Conservation (phyloP, 2,888 invertebrate species). For the Acanthosoma haemorrhoidale region DNA sequence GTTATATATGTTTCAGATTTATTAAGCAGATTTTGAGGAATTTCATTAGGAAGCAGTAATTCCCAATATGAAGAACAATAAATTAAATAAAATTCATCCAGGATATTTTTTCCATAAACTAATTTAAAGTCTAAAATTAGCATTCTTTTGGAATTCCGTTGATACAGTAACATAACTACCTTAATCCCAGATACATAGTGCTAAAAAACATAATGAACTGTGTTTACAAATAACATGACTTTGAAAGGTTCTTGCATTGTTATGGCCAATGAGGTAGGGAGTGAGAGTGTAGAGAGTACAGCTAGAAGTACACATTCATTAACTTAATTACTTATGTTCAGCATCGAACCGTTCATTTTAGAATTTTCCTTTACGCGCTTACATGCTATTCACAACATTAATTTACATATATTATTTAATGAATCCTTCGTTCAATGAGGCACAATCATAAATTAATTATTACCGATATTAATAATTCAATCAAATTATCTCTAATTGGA, state of each 20-base stretch:
- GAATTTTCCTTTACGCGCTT: too few relatives aligned
- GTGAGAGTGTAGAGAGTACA: too few relatives aligned
- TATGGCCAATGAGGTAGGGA: neutral
- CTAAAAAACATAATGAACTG: neutral
- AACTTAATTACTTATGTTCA: too few relatives aligned
- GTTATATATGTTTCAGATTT: neutral
- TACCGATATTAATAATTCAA: too few relatives aligned
- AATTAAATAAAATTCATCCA: neutral
- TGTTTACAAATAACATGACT: neutral
- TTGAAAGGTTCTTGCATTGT: neutral
- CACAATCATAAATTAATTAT: too few relatives aligned
- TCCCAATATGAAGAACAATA: neutral
- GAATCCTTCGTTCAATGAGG: too few relatives aligned
- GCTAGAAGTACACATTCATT: too few relatives aligned
- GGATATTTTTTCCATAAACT: neutral
- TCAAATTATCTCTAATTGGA: too few relatives aligned
- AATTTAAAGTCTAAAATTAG: neutral
- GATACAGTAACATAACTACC: neutral
- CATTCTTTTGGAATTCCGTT: neutral
- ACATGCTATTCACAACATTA: too few relatives aligned
- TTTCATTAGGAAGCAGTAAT: neutral
- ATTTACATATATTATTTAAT: too few relatives aligned
- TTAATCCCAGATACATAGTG: too few relatives aligned
- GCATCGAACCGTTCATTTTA: too few relatives aligned
- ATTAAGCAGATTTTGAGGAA: neutral